Base-by-base conservation (phyloP, 2,113 vertebrate genomes). In the Psettodes erumei region DNA sequence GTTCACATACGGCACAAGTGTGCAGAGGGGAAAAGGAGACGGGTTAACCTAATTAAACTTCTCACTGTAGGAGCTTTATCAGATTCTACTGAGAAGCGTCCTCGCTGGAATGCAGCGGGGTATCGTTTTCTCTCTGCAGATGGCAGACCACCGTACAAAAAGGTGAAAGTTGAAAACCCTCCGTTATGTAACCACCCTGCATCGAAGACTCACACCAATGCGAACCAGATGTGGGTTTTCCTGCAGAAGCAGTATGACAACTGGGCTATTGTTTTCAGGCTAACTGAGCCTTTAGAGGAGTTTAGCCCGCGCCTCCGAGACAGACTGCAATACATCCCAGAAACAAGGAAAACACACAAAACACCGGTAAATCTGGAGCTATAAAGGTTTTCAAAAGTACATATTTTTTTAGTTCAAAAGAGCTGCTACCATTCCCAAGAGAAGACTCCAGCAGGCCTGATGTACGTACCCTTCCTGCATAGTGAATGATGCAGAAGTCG, bases 401-500 rank as follows among this genome's bases (percentile, higher is more conserved):
- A 47, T 25, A 38, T 25, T 53, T 45, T 42, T n/a, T n/a, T n/a
- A n/a, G n/a, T n/a, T n/a, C n/a, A n/a, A n/a, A n/a, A n/a, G 33
- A 66, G 11, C 33, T 35, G 30, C 13, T 43, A 30, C 9, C 12
- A 10, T n/a, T 65, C 72, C 37, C 38, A 50, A 21, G 38, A 21
- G 33, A 75, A n/a, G 18, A 28, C 47, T 33, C 42, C 19, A 15
- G 67, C 6, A 11, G 16, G 13, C 19, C 47, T 27, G 54, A 61
- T 56, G 23, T 54, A 86, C 91, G 32, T 93, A 99, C 98, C 96
- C 91, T 95, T 65, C 98, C 98, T 5, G 98, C 98, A 0, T 99
- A 99, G 86, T 99, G 98, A 32, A 97, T 89, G 80, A 99, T 94
- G 75, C 96, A 97, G 92, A 99, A 99, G 81, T 98, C 97, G 0